Conservation (phyloP, 2,113 vertebrate genomes). For the Bucco capensis region DNA sequence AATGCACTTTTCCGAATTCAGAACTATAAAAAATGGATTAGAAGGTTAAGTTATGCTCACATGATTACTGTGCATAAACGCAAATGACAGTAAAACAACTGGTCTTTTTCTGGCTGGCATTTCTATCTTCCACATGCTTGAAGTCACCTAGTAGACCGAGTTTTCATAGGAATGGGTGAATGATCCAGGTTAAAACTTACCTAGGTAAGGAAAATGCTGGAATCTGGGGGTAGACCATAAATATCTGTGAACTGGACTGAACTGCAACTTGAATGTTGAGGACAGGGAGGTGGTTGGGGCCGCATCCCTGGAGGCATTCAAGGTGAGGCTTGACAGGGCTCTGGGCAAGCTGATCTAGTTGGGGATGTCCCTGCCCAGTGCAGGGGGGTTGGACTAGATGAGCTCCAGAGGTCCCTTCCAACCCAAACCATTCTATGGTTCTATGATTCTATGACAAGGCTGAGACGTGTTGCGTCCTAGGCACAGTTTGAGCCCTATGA, state of each 20-base stretch:
- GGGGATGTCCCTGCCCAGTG: too few species aligned
- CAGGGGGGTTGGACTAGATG: too few species aligned
- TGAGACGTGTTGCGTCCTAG: not conserved
- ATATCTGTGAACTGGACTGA: not conserved
- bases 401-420: too few species aligned
- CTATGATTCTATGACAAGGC: too few species aligned
- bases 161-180: not conserved
- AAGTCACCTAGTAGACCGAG: not conserved
- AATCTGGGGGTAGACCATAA: not conserved
- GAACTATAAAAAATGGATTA: not conserved
- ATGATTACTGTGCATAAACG: not conserved
- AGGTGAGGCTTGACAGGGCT: too few species aligned
- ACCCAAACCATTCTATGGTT: too few species aligned
- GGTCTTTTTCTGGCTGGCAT: not conserved
- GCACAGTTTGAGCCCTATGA: not conserved
- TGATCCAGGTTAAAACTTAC: not conserved
- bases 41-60: not conserved
- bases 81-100: not conserved
- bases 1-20: not conserved
- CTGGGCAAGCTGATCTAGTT: too few species aligned
- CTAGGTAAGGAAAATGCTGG: not conserved
- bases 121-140: not conserved
- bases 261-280: not conserved
- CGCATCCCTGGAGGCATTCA: too few species aligned
- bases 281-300: too few species aligned